Evolutionary conservation across 2,888 invertebrate species (phyloP).

Genomic region (Sipha maydis): DNA sequence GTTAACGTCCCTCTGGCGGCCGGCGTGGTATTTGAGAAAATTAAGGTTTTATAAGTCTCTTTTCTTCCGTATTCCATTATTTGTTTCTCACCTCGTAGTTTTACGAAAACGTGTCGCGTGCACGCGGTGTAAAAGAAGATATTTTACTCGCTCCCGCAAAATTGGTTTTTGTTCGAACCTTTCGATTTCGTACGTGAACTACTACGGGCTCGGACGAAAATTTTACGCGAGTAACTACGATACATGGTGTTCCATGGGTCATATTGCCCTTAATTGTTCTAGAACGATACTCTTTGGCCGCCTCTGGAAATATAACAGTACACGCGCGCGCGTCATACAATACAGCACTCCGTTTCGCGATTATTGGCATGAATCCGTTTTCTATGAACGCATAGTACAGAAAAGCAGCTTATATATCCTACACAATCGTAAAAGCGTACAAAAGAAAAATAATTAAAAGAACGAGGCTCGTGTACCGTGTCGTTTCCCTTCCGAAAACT

Average conservation of each 20-base stretch:
- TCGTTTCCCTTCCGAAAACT: not conserved
- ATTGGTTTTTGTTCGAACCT: too few relatives aligned
- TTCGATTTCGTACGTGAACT: too few relatives aligned
- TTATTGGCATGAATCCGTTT: not conserved
- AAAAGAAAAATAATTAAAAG: conserved; percentile 32
- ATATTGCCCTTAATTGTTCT: too few relatives aligned
- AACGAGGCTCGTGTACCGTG: not conserved
- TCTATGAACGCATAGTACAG: not conserved
- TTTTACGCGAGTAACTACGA: too few relatives aligned
- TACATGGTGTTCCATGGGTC: too few relatives aligned
- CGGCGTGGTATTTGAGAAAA: not conserved
- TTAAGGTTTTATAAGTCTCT: not conserved
- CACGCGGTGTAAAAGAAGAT: too few relatives aligned
- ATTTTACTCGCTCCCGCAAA: too few relatives aligned
- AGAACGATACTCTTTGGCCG: too few relatives aligned
- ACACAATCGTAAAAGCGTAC: not conserved
- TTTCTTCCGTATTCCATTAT: not conserved
- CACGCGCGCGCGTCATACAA: not conserved
- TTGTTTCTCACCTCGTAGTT: not conserved
- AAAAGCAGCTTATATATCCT: not conserved
- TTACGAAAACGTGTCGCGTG: not conserved
- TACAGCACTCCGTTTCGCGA: not conserved
- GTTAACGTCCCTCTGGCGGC: conserved; percentile 15
- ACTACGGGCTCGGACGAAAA: too few relatives aligned
- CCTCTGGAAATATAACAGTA: too few relatives aligned